phyloP scores from a whole-genome alignment of 2,113 vertebrate genomes.

The Girardinichthys multiradiatus region DNA sequence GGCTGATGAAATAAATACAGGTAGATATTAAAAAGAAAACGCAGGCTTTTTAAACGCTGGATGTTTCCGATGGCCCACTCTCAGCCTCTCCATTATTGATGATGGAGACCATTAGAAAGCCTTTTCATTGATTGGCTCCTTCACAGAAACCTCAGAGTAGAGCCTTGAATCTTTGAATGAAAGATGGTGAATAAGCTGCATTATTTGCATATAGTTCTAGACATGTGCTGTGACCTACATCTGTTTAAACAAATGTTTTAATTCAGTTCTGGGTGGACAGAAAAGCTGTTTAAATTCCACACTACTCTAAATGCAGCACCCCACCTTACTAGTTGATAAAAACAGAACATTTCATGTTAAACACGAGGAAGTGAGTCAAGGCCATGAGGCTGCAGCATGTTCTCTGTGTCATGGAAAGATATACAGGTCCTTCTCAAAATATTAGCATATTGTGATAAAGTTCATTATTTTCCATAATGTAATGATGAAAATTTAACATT shows the following conservation, averaged over 20 bases:
- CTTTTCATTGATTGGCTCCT: conserved; percentile 60
- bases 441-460: too few species aligned
- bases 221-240: neutral
- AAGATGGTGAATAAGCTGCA: neutral
- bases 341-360: neutral
- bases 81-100: conserved; percentile 71
- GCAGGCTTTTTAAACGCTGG: conserved; percentile 22
- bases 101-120: conserved; percentile 66
- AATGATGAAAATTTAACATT: too few species aligned
- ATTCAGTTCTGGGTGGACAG: neutral
- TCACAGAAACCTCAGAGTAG: conserved; percentile 20
- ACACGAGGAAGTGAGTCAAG: neutral
- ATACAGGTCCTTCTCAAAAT: too few species aligned
- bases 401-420: neutral
- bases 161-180: conserved; percentile 23
- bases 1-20: conserved; percentile 30
- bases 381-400: too few species aligned
- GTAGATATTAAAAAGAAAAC: conserved; percentile 26
- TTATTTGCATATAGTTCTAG: conserved; percentile 43
- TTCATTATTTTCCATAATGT: too few species aligned
- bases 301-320: too few species aligned
- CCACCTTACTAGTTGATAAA: neutral
- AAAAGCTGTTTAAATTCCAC: neutral
- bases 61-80: conserved; percentile 21
- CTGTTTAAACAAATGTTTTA: neutral